phyloP scores from a whole-genome alignment of 2,113 vertebrate genomes.

The Platanista minor region DNA sequence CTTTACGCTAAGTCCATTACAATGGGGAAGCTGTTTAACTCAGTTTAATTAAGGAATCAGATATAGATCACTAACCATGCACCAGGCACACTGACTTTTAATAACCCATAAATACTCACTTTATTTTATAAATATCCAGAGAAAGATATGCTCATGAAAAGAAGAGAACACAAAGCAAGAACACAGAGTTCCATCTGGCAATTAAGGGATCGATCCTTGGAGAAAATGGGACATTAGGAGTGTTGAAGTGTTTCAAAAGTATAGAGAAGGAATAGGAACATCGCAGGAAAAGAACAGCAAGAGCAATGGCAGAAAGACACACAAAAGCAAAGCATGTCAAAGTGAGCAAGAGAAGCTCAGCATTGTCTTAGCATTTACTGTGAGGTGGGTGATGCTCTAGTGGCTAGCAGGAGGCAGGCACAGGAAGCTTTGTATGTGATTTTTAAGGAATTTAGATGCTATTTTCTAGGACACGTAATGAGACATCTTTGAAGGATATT shows the following conservation, averaged over 20 bases:
- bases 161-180: not conserved
- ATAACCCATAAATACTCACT: not conserved
- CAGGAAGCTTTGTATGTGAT: not conserved
- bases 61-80: not conserved
- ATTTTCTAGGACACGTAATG: not conserved
- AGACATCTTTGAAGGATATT: not conserved
- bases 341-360: not conserved
- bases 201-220: not conserved
- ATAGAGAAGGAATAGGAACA: not conserved
- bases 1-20: not conserved
- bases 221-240: not conserved
- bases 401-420: not conserved
- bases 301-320: not conserved
- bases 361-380: not conserved
- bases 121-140: not conserved
- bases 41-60: not conserved
- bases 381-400: not conserved
- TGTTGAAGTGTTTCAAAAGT: not conserved
- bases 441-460: not conserved
- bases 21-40: not conserved
- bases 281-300: not conserved
- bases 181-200: not conserved
- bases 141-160: not conserved
- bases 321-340: rapidly evolving
- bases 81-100: not conserved